Percentiles rank a stretch among this genome's conserved stretches.
Conservation (phyloP, 92 coral and sea anemone species). For the Epizoanthus stellaris region DNA sequence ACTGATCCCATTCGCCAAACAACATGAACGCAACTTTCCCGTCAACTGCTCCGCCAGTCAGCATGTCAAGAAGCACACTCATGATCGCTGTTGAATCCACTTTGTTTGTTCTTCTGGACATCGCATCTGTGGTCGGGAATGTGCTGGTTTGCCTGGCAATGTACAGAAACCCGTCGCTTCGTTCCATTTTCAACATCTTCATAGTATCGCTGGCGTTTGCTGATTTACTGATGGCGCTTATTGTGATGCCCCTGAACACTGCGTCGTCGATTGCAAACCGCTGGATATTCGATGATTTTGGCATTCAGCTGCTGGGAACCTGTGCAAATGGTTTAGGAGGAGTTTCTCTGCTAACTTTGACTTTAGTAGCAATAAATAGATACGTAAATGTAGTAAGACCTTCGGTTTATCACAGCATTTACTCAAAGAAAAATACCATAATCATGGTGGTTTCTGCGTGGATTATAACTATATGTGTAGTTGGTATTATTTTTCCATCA, state of each 20-base stretch:
- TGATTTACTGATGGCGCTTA: slow-evolving; percentile 14
- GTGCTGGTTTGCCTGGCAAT: slow-evolving; percentile 26
- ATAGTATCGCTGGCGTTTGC: slow-evolving; percentile 20
- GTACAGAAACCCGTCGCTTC: slow-evolving; percentile 22
- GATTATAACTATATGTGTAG: neutral
- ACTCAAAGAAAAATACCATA: slow-evolving; percentile 14
- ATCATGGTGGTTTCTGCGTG: slow-evolving; percentile 9
- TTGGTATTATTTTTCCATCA: slow-evolving; percentile 15
- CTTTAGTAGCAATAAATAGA: slow-evolving; percentile 23
- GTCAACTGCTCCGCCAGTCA: neutral
- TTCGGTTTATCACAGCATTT: slow-evolving; percentile 6
- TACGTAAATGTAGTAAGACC: slow-evolving; percentile 6
- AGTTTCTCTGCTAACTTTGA: slow-evolving; percentile 13
- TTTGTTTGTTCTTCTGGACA: slow-evolving; percentile 10
- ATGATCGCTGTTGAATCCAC: slow-evolving; percentile 15
- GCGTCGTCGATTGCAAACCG: slow-evolving; percentile 21
- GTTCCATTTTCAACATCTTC: slow-evolving; percentile 14
- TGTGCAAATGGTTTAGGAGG: slow-evolving; percentile 27
- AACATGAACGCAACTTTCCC: too few relatives aligned
- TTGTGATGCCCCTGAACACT: slow-evolving; percentile 11
- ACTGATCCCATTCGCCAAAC: too few relatives aligned
- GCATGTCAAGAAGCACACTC: neutral
- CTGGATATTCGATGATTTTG: slow-evolving; percentile 10
- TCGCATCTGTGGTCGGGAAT: neutral
- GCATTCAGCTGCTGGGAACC: slow-evolving; percentile 18